Conservation (phyloP, 2,797 vertebrate genomes). For the Pipistrellus pygmaeus region DNA sequence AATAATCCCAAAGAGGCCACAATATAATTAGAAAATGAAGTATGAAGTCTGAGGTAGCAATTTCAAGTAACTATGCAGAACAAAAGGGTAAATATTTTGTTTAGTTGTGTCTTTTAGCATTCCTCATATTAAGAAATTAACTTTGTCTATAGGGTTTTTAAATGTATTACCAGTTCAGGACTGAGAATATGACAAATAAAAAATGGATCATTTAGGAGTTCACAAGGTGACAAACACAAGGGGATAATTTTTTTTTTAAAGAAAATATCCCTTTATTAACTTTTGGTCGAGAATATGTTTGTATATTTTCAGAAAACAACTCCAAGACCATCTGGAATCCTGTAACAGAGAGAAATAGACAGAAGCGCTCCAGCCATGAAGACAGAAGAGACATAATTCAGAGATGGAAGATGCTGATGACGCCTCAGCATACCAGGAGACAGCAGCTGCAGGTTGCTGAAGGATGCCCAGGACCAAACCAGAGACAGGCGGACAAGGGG, state of each 20-base stretch:
- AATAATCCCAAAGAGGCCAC: not conserved
- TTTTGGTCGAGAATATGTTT: too few relatives aligned
- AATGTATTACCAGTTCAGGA: not conserved
- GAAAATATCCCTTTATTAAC: too few relatives aligned
- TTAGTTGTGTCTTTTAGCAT: not conserved
- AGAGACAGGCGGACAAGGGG: not conserved
- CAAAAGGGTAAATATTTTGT: conserved; percentile 18
- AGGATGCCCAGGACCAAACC: too few relatives aligned
- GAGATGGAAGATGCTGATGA: too few relatives aligned
- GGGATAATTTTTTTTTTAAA: not conserved
- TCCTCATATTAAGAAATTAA: not conserved
- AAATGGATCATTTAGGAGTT: not conserved
- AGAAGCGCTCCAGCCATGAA: too few relatives aligned
- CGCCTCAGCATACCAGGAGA: too few relatives aligned
- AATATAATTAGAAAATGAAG: not conserved
- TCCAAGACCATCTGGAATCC: too few relatives aligned
- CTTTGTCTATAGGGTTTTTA: not conserved
- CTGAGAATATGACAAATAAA: not conserved
- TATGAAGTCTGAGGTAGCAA: not conserved
- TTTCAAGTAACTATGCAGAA: not conserved
- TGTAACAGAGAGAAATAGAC: too few relatives aligned
- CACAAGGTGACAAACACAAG: not conserved
- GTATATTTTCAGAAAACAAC: too few relatives aligned
- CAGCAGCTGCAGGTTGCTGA: too few relatives aligned
- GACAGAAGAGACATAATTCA: too few relatives aligned